Conservation (phyloP, 2,113 vertebrate genomes). For the Taurulus bubalis region DNA sequence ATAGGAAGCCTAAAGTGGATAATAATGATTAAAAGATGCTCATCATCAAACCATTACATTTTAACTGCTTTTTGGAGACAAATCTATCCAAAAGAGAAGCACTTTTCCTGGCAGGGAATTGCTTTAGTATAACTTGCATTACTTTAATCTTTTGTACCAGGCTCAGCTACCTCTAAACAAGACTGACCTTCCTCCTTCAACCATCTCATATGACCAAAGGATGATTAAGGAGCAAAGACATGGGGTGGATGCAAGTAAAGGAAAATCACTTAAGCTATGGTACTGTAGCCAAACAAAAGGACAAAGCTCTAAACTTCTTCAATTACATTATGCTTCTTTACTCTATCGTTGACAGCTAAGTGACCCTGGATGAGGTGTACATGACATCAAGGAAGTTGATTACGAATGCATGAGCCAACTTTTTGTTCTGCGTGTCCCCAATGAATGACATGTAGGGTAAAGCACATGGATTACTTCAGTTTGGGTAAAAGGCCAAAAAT, state of each 20-base stretch:
- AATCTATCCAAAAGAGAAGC: background rate
- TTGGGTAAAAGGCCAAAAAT: constrained; percentile 4
- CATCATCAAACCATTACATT: constrained; percentile 4
- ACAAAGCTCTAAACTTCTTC: constrained; percentile 2
- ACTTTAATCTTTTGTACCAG: background rate
- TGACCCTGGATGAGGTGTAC: constrained; percentile 12
- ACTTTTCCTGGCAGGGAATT: background rate
- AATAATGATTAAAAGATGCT: constrained; percentile 18
- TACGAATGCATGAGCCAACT: constrained; percentile 41
- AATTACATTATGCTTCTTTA: constrained; percentile 5
- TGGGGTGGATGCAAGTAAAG: background rate
- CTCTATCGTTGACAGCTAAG: constrained; percentile 26
- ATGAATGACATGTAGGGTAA: constrained; percentile 17
- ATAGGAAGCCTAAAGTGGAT: background rate
- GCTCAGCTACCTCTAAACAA: background rate
- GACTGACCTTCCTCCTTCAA: background rate
- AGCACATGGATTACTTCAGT: constrained; percentile 33
- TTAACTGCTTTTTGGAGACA: background rate
- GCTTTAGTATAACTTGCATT: background rate
- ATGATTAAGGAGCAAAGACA: background rate
- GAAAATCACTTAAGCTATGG: constrained; percentile 3
- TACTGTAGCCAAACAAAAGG: constrained; percentile 2
- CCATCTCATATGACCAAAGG: constrained; percentile 8
- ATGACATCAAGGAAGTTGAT: background rate
- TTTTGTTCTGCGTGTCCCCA: constrained; percentile 35